phyloP scores from a whole-genome alignment of 2,113 vertebrate genomes.

The Pterocles burchelli region DNA sequence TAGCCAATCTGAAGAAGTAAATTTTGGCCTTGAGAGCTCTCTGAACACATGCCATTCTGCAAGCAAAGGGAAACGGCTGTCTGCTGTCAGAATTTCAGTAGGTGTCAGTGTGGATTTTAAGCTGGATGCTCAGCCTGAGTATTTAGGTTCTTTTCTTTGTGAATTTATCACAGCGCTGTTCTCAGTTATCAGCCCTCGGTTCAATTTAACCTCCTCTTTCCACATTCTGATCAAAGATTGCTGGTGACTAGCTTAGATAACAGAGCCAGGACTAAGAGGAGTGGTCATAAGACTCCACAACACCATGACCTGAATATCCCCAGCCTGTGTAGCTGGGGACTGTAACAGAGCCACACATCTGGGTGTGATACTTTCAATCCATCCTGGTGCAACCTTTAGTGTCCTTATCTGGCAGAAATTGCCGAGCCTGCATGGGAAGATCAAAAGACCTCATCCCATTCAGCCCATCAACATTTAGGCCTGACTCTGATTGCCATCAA shows the following conservation, averaged over 20 bases:
- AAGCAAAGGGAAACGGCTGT: slow-evolving; percentile 1
- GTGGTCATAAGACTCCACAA: not conserved
- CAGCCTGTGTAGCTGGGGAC: not conserved
- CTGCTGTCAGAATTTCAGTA: slow-evolving; percentile 44
- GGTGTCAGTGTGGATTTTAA: slow-evolving; percentile 60
- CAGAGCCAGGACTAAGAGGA: not conserved
- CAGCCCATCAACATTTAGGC: not conserved
- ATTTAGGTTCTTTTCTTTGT: not conserved
- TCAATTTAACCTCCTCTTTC: not conserved
- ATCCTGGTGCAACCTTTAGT: not conserved
- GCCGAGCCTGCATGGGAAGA: not conserved
- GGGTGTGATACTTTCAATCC: not conserved
- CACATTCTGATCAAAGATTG: not conserved
- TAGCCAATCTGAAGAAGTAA: slow-evolving; percentile 34
- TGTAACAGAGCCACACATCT: not conserved
- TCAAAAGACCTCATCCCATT: slow-evolving; percentile 3
- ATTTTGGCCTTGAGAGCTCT: slow-evolving; percentile 29
- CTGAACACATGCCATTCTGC: not conserved
- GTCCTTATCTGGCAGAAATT: slow-evolving; percentile 27
- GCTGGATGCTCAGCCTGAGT: not conserved
- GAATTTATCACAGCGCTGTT: not conserved
- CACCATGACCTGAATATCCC: not conserved
- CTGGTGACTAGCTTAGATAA: not conserved
- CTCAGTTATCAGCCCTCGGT: not conserved
- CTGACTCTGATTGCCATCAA: not conserved